These are phyloP conservation scores for Hippocampus guttulatus DNA, from an alignment of 2,113 vertebrate genomes.

Conservation along the genomic window DNA sequence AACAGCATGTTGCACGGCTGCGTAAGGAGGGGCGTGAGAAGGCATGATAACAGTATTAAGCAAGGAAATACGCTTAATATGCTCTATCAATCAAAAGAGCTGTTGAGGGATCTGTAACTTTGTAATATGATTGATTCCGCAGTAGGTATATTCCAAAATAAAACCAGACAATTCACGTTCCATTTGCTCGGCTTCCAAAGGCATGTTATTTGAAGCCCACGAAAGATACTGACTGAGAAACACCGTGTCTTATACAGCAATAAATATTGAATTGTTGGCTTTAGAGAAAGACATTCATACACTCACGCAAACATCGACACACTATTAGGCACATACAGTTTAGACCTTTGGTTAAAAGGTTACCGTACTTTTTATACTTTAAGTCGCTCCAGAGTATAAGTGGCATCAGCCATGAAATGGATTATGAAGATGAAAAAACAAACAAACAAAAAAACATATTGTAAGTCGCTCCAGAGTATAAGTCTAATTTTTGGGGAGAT, in stretches of 20 bases:
- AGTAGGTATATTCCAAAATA: conserved; percentile 34
- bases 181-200: conserved; percentile 25
- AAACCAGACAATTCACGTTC: conserved; percentile 24
- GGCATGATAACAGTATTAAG: conserved; percentile 41
- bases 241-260: neutral
- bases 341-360: no score
- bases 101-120: conserved; percentile 23
- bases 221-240: neutral
- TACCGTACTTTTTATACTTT: no score
- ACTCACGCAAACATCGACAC: no score
- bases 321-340: no score
- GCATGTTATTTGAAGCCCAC: conserved; percentile 4
- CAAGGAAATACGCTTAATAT: conserved; percentile 40
- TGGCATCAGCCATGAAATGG: no score
- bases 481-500: no score
- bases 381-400: no score
- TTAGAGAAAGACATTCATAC: no score
- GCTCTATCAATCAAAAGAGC: conserved; percentile 19
- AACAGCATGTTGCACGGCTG: conserved; percentile 33
- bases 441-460: no score
- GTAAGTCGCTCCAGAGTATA: no score
- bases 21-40: conserved; percentile 2
- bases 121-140: conserved; percentile 27
- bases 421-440: no score
- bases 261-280: no score